A percentile compares a stretch with the other conserved stretches of the same genome.
Evolutionary conservation across 2,113 vertebrate genomes (phyloP).

Genomic region (human (Homo sapiens)): GRCh38 chr16:21050001-21050500

Average conservation of each 20-base stretch:
- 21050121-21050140: too few species aligned
- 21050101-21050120: not conserved
- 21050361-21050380: not conserved
- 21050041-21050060: not conserved
- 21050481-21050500: too few species aligned
- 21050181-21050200: not conserved
- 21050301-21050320: constrained; percentile 20
- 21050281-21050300: not conserved
- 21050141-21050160: too few species aligned
- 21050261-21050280: not conserved
- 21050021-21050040: not conserved
- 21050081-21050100: not conserved
- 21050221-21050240: not conserved
- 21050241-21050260: not conserved
- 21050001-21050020: constrained; percentile 97
- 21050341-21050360: not conserved
- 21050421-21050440: not conserved
- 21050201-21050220: not conserved
- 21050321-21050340: not conserved
- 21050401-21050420: not conserved
- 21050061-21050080: not conserved
- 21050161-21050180: too few species aligned
- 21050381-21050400: not conserved
- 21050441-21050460: not conserved
- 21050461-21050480: too few species aligned